Evolutionary conservation across 1,140 invertebrate genomes (phyloP).

Genomic region (Scylla paramamosain): DNA sequence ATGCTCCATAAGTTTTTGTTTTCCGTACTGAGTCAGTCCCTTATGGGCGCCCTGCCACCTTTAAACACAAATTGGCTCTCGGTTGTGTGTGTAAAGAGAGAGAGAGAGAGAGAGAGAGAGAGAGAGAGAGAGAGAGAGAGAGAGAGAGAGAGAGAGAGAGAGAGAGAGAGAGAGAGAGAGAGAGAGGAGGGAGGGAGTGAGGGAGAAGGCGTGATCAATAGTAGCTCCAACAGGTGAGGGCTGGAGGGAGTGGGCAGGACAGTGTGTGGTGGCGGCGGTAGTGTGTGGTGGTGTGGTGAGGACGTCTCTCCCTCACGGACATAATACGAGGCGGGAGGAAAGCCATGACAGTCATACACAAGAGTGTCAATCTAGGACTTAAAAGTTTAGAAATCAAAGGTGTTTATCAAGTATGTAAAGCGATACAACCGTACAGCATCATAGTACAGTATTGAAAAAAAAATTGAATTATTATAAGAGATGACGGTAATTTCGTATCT

Average conservation of each 20-base stretch:
- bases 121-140: conserved; percentile 1
- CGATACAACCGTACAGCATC: too few species aligned
- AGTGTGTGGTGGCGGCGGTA: neutral
- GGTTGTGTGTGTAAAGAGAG: neutral
- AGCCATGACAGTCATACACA: conserved; percentile 21
- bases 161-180: neutral
- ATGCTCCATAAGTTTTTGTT: neutral
- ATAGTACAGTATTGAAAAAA: too few species aligned
- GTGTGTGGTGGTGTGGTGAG: neutral
- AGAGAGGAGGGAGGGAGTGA: neutral
- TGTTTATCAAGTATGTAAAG: conserved; percentile 1
- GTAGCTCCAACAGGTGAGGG: conserved; percentile 17
- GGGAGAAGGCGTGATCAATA: conserved; percentile 10
- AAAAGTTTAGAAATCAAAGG: conserved; percentile 14
- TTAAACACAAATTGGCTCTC: neutral
- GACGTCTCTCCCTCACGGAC: neutral
- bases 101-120: neutral
- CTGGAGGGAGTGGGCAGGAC: neutral
- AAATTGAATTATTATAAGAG: too few species aligned
- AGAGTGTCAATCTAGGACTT: neutral
- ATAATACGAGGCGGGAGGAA: neutral
- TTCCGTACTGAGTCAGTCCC: neutral
- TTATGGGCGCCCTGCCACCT: neutral
- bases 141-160: neutral
- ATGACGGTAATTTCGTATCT: too few species aligned